Evolutionary conservation across 2,113 vertebrate species (phyloP).

Genomic region (Mus pahari): DNA sequence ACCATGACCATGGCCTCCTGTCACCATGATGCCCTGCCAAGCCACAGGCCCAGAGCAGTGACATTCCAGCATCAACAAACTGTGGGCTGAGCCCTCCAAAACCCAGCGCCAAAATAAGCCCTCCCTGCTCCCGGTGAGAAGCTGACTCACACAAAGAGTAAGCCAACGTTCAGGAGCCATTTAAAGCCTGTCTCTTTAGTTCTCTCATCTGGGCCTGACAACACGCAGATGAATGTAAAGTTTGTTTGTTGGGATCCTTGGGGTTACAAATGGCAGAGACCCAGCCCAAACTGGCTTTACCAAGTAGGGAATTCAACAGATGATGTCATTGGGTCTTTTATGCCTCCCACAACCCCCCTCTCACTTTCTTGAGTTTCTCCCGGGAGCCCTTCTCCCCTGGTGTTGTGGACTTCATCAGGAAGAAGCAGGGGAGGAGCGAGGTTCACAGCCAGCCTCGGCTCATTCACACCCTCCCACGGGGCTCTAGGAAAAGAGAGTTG

Average conservation of each 20-base stretch:
- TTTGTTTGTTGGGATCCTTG: background rate
- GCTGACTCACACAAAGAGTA: background rate
- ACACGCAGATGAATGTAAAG: background rate
- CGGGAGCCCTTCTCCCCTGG: background rate
- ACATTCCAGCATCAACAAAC: too few relatives aligned
- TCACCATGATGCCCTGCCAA: background rate
- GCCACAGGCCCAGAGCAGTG: background rate
- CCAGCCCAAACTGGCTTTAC: background rate
- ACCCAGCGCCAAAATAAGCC: background rate
- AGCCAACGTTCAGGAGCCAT: background rate
- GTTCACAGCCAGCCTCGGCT: background rate
- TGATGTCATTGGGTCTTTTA: background rate
- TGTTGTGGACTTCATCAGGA: background rate
- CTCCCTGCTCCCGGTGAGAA: background rate
- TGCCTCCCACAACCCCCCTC: background rate
- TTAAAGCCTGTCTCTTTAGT: conserved; percentile 34
- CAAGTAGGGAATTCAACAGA: background rate
- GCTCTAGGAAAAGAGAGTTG: background rate
- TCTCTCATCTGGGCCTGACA: background rate
- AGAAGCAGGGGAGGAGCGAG: background rate
- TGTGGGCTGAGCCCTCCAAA: background rate
- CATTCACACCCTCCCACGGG: background rate
- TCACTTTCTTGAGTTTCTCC: background rate
- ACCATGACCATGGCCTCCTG: background rate
- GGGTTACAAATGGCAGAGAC: conserved; percentile 2